Conservation (phyloP, 2,888 invertebrate species). For the Lasioglossum figueresi region DNA sequence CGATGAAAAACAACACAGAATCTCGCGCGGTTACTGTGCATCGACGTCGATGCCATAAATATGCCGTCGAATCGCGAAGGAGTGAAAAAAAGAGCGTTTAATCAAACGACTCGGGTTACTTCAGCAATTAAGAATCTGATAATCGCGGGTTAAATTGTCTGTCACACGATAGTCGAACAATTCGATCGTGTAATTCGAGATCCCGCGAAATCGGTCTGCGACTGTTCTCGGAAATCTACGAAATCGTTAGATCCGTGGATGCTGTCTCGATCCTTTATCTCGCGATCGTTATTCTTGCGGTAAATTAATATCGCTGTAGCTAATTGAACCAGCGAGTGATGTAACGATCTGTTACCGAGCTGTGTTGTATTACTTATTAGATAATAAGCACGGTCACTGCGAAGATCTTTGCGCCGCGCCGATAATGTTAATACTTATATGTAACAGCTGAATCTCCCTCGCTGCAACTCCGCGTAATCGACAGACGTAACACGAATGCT, state of each 20-base stretch:
- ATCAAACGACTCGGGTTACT: conserved; percentile 19
- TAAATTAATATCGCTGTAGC: conserved; percentile 11
- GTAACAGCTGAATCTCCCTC: background rate
- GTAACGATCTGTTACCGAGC: conserved; percentile 2
- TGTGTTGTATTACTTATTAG: conserved; percentile 12
- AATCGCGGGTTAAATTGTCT: conserved; percentile 20
- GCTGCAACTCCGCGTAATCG: background rate
- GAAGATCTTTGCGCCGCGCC: background rate
- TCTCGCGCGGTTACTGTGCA: background rate
- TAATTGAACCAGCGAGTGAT: background rate
- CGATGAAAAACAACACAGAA: background rate
- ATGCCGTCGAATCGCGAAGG: background rate
- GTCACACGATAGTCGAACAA: background rate
- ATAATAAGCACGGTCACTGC: conserved; percentile 4
- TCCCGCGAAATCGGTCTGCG: background rate
- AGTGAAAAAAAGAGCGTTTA: background rate
- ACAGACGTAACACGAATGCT: background rate
- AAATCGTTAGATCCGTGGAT: background rate
- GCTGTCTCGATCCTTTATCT: background rate
- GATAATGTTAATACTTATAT: background rate
- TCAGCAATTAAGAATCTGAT: background rate
- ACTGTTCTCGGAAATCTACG: background rate
- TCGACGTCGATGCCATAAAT: background rate
- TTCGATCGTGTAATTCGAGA: conserved; percentile 4
- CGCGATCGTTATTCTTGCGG: background rate